Evolutionary conservation across 2,888 invertebrate genomes (phyloP).

Genomic region (Sussaba pulchella): DNA sequence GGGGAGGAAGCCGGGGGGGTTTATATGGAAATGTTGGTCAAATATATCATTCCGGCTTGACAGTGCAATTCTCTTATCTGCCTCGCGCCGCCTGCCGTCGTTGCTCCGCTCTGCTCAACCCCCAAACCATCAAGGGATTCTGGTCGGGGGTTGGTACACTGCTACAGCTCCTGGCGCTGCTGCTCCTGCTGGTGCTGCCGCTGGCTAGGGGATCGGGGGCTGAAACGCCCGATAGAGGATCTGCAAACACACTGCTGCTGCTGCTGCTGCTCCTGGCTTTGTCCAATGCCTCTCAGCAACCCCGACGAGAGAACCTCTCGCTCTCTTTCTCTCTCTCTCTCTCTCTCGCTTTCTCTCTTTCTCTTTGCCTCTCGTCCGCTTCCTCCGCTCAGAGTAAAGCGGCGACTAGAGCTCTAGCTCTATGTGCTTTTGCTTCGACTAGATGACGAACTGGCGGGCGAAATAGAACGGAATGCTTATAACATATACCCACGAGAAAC

Average conservation of each 20-base stretch:
- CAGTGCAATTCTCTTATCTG: slow-evolving; percentile 96
- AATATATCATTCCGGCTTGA: slow-evolving; percentile 96
- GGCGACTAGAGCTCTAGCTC: slow-evolving; percentile 64
- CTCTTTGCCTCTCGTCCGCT: slow-evolving; percentile 57
- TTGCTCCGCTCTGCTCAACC: slow-evolving; percentile 68
- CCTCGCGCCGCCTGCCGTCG: slow-evolving; percentile 86
- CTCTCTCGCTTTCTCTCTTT: no score
- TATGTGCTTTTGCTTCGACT: slow-evolving; percentile 76
- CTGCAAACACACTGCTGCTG: slow-evolving; percentile 78
- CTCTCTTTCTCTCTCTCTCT: no score
- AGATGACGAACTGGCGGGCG: slow-evolving; percentile 82
- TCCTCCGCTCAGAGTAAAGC: slow-evolving; percentile 50
- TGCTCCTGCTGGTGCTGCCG: no score
- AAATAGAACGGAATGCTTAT: slow-evolving; percentile 79
- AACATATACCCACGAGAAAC: slow-evolving; percentile 3
- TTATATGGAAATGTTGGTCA: slow-evolving; percentile 94
- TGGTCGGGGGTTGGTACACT: slow-evolving; percentile 62
- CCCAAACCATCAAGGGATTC: slow-evolving; percentile 79
- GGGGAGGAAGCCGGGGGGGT: no score
- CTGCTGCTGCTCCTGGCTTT: slow-evolving; percentile 67
- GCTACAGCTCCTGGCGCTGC: slow-evolving; percentile 50
- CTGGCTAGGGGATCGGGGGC: slow-evolving; percentile 75
- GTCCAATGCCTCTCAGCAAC: slow-evolving; percentile 69
- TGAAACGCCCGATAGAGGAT: slow-evolving; percentile 82
- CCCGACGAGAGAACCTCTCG: slow-evolving; percentile 71